A percentile compares a stretch with the other conserved stretches of the same genome.
Evolutionary conservation across 2,888 invertebrate genomes (phyloP).

Genomic region (Rhopalosiphum nymphaeae): DNA sequence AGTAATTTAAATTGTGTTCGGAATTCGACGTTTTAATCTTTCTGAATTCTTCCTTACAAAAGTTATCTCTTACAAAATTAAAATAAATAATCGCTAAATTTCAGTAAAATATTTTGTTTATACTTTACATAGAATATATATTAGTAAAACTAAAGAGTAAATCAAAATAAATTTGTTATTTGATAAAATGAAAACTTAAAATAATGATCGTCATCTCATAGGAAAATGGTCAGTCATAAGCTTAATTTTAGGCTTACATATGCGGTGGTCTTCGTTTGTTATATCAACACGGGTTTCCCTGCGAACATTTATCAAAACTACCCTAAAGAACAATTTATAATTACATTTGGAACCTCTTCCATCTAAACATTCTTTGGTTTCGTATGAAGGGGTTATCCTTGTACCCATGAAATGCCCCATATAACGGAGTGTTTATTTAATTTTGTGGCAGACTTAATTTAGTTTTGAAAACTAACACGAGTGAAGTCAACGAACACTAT

Average conservation of each 20-base stretch:
- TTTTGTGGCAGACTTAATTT: not conserved
- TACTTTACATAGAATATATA: not conserved
- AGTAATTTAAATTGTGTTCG: not conserved
- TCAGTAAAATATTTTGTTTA: not conserved
- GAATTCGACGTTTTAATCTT: not conserved
- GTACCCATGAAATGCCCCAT: not conserved
- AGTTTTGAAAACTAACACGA: not conserved
- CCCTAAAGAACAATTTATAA: not conserved
- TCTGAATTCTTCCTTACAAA: no score
- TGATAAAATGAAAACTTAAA: not conserved
- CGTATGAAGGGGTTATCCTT: not conserved
- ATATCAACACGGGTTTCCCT: not conserved
- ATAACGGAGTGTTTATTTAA: conserved; percentile 15
- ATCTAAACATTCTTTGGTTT: not conserved
- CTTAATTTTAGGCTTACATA: not conserved
- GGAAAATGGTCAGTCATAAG: not conserved
- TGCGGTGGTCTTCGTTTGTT: not conserved
- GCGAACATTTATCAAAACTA: not conserved
- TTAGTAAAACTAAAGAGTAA: not conserved
- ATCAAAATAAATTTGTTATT: not conserved
- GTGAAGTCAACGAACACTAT: not conserved
- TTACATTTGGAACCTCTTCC: not conserved
- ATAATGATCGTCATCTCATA: not conserved
- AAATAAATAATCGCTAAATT: not conserved
- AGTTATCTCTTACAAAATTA: not conserved